Evolutionary conservation across 2,888 invertebrate genomes (phyloP).

Genomic region (Smittia aterrima): DNA sequence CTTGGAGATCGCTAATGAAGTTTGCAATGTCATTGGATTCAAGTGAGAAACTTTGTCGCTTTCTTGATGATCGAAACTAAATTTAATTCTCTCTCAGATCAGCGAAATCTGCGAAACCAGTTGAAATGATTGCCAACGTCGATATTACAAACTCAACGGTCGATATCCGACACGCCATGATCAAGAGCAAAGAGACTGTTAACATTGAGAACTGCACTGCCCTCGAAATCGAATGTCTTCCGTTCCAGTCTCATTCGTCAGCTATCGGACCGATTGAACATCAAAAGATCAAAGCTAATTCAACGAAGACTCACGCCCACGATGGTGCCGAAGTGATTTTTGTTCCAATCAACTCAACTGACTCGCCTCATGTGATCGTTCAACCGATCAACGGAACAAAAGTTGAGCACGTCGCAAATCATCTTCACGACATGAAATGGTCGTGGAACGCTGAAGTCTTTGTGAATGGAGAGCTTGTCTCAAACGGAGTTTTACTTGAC

Average conservation of each 20-base stretch:
- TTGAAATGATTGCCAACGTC: background rate
- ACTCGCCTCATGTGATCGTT: slow-evolving; percentile 50
- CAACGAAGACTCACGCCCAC: slow-evolving; percentile 46
- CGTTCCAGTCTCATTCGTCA: slow-evolving; percentile 31
- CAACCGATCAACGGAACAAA: slow-evolving; percentile 47
- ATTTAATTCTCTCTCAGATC: background rate
- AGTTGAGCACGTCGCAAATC: background rate
- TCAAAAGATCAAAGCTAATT: slow-evolving; percentile 52
- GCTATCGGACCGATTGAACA: slow-evolving; percentile 49
- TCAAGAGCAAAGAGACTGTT: background rate
- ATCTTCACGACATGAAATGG: slow-evolving; percentile 54
- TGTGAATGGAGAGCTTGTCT: slow-evolving; percentile 66
- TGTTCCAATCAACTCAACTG: slow-evolving; percentile 30
- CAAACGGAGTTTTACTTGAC: slow-evolving; percentile 68
- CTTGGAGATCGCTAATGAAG: slow-evolving; percentile 56
- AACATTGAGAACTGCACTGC: slow-evolving; percentile 46
- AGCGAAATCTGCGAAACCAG: background rate
- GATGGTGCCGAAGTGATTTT: slow-evolving; percentile 44
- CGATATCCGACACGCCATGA: slow-evolving; percentile 1
- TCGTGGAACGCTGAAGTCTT: slow-evolving; percentile 76
- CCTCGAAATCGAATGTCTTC: slow-evolving; percentile 50
- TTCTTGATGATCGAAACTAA: too few relatives aligned
- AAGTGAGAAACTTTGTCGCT: slow-evolving; percentile 51
- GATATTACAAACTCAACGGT: background rate
- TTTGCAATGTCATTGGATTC: slow-evolving; percentile 69